phyloP scores from a whole-genome alignment of 2,797 vertebrate genomes.

The Periophthalmus magnuspinnatus region DNA sequence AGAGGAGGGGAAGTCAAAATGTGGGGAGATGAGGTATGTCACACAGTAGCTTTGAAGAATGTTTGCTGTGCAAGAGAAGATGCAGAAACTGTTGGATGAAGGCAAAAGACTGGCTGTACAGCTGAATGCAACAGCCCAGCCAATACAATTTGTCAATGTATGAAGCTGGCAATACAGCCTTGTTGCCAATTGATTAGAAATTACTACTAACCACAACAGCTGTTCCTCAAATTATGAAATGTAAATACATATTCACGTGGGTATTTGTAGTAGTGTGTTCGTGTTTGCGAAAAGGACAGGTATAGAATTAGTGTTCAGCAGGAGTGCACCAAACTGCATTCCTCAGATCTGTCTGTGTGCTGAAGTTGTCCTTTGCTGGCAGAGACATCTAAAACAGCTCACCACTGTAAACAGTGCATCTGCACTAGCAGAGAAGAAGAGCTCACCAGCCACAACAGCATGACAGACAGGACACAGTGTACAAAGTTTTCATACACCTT shows the following conservation, averaged over 20 bases:
- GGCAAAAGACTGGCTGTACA: not conserved
- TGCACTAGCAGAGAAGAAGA: slow-evolving; percentile 2
- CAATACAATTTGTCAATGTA: not conserved
- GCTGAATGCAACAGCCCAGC: not conserved
- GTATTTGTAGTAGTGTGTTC: no score
- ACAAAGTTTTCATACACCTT: slow-evolving; percentile 15
- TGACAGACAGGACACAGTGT: not conserved
- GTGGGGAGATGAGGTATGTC: no score
- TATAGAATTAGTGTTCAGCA: slow-evolving; percentile 7
- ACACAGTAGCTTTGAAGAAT: no score
- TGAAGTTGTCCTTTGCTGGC: slow-evolving; percentile 24
- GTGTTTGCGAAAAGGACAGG: slow-evolving; percentile 14
- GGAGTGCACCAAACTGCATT: not conserved
- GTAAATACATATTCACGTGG: not conserved
- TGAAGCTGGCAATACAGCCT: not conserved
- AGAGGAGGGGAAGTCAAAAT: not conserved
- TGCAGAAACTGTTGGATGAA: not conserved
- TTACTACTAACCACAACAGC: not conserved
- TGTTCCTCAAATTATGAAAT: not conserved
- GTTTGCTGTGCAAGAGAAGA: not conserved
- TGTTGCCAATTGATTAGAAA: not conserved
- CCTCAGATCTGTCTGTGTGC: not conserved
- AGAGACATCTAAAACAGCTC: slow-evolving; percentile 43
- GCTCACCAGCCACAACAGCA: slow-evolving; percentile 8
- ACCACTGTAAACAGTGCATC: slow-evolving; percentile 24